Conservation (phyloP, 1,140 invertebrate genomes). For the Pseudomyrmex gracilis region DNA sequence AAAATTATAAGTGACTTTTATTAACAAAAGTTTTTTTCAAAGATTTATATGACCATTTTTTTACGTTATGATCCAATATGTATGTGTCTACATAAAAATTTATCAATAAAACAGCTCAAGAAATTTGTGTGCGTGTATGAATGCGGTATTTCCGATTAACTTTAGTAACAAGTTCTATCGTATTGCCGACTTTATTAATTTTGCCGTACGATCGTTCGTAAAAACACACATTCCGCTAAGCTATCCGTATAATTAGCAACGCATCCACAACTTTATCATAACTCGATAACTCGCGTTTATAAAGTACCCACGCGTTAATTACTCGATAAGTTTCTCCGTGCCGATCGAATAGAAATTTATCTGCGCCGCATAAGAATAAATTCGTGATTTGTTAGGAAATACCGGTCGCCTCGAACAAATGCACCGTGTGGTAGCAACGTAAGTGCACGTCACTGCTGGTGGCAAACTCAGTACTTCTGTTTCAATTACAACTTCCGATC, state of each 20-base stretch:
- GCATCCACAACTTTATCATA: slow-evolving; percentile 64
- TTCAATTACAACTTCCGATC: neutral
- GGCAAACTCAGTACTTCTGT: slow-evolving; percentile 63
- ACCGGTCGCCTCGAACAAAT: slow-evolving; percentile 15
- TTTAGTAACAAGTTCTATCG: slow-evolving; percentile 39
- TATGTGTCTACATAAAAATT: neutral
- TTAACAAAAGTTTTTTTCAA: no score
- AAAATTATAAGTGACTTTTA: no score
- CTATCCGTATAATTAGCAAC: slow-evolving; percentile 53
- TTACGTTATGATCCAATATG: no score
- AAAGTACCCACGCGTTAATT: slow-evolving; percentile 47
- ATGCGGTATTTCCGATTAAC: slow-evolving; percentile 8
- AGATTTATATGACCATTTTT: no score
- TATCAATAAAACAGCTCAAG: neutral
- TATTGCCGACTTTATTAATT: slow-evolving; percentile 28
- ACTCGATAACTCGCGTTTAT: slow-evolving; percentile 19
- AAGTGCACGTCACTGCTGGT: slow-evolving; percentile 68
- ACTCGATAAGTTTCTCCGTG: slow-evolving; percentile 50
- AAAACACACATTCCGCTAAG: slow-evolving; percentile 49
- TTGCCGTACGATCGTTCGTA: neutral
- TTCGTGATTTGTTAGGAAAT: slow-evolving; percentile 48
- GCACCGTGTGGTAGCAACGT: slow-evolving; percentile 10
- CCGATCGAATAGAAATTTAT: slow-evolving; percentile 34
- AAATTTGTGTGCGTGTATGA: no score
- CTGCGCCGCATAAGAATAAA: slow-evolving; percentile 18